Percentiles rank a stretch among this genome's conserved stretches.
Conservation (phyloP, 1,140 invertebrate genomes). For the Trichogramma pretiosum region DNA sequence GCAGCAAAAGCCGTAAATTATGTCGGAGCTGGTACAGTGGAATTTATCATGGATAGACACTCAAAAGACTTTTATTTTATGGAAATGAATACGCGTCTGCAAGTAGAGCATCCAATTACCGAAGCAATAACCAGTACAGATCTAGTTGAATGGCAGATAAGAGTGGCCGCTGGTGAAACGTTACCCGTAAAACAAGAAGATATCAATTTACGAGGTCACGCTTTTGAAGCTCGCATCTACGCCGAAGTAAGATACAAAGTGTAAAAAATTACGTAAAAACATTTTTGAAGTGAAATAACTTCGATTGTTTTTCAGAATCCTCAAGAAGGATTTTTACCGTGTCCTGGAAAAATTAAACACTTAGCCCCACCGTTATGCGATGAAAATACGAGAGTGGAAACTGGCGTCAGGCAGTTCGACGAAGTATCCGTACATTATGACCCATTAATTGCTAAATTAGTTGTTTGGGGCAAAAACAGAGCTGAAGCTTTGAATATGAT, state of each 20-base stretch:
- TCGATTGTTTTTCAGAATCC: slow-evolving; percentile 47
- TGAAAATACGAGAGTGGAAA: slow-evolving; percentile 66
- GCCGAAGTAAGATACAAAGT: slow-evolving; percentile 59
- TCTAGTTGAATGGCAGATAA: slow-evolving; percentile 95
- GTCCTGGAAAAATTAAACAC: slow-evolving; percentile 67
- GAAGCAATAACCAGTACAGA: slow-evolving; percentile 93
- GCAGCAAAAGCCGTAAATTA: slow-evolving; percentile 90
- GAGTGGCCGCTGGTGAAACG: slow-evolving; percentile 73
- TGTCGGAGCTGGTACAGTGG: slow-evolving; percentile 92
- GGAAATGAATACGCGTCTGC: slow-evolving; percentile 96
- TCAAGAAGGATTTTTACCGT: slow-evolving; percentile 80
- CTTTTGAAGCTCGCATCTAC: slow-evolving; percentile 92
- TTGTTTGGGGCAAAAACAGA: slow-evolving; percentile 87
- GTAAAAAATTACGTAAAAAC: not conserved
- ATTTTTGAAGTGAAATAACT: not conserved
- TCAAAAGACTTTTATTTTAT: slow-evolving; percentile 93
- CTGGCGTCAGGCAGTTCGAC: slow-evolving; percentile 67
- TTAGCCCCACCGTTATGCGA: slow-evolving; percentile 55
- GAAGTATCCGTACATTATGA: slow-evolving; percentile 97
- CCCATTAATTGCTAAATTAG: slow-evolving; percentile 98
- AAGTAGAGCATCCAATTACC: slow-evolving; percentile 96
- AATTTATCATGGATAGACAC: slow-evolving; percentile 81
- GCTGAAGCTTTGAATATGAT: slow-evolving; percentile 74
- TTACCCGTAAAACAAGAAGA: slow-evolving; percentile 73
- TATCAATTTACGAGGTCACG: slow-evolving; percentile 69